Evolutionary conservation across 2,888 invertebrate genomes (phyloP).

Genomic region (Andrena fulva): DNA sequence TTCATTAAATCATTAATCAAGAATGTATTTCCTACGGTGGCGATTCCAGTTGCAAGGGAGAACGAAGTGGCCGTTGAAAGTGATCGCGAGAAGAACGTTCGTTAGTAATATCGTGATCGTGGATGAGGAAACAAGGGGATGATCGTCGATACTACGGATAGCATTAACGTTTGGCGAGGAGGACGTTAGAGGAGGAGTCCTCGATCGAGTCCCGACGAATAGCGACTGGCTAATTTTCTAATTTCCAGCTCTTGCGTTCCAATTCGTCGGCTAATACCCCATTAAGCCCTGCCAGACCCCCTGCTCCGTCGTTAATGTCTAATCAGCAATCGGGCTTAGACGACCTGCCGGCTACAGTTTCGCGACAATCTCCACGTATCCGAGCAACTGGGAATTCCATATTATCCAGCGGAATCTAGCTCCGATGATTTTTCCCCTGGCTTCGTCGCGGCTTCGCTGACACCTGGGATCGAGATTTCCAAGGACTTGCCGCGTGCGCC

Average conservation of each 20-base stretch:
- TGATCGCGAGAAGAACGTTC: too few species aligned
- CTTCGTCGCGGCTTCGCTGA: too few species aligned
- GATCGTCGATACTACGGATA: constrained; percentile 30
- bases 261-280: constrained; percentile 80
- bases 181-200: constrained; percentile 17
- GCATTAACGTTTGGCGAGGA: constrained; percentile 6
- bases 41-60: too few species aligned
- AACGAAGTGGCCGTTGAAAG: too few species aligned
- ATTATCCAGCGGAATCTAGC: background rate
- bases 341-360: constrained; percentile 43
- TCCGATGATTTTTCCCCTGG: constrained; percentile 11
- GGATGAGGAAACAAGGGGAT: constrained; percentile 10
- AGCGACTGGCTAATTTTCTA: constrained; percentile 76
- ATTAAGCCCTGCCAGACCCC: constrained; percentile 75
- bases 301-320: constrained; percentile 77
- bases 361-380: constrained; percentile 41
- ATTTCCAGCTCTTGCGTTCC: constrained; percentile 74
- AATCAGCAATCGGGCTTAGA: constrained; percentile 76
- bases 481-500: too few species aligned
- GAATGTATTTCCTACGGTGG: too few species aligned
- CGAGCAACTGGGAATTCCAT: constrained; percentile 31
- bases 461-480: too few species aligned
- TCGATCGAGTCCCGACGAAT: constrained; percentile 55
- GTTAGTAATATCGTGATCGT: too few species aligned
- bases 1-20: background rate